A percentile compares a stretch with the other conserved stretches of the same genome.
phyloP scores from a whole-genome alignment of 1,140 invertebrate species.

The Euwallacea similis region DNA sequence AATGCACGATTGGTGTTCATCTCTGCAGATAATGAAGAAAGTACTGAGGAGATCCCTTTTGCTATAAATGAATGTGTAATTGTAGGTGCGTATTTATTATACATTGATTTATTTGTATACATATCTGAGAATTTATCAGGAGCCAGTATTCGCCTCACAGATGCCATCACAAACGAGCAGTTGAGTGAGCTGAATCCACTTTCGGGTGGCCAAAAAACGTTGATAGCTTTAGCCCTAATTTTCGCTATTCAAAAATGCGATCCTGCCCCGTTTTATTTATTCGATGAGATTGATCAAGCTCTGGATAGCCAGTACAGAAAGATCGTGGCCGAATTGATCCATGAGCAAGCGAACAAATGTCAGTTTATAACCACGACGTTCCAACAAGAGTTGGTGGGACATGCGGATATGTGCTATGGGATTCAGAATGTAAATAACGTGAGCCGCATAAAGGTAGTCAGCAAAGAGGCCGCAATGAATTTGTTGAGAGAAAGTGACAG shows the following conservation, averaged over 20 bases:
- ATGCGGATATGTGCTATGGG: conserved; percentile 99
- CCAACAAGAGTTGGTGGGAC: conserved; percentile 93
- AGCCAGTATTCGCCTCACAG: conserved; percentile 73
- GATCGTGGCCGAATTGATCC: conserved; percentile 98
- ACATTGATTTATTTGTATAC: neutral
- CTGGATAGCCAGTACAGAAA: conserved; percentile 96
- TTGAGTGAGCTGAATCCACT: conserved; percentile 99
- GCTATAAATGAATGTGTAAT: conserved; percentile 37
- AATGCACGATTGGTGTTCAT: conserved; percentile 90
- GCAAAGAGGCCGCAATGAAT: conserved; percentile 91
- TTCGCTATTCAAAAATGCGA: conserved; percentile 99
- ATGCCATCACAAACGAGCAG: conserved; percentile 87
- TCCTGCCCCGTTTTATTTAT: conserved; percentile 98
- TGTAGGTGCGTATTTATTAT: conserved; percentile 18
- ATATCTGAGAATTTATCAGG: conserved; percentile 19
- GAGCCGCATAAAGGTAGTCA: conserved; percentile 87
- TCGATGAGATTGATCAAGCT: conserved; percentile 99
- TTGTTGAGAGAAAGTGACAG: conserved; percentile 85
- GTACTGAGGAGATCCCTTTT: conserved; percentile 44
- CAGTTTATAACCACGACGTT: conserved; percentile 99
- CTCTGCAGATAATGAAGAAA: conserved; percentile 71
- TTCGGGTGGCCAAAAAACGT: conserved; percentile 97
- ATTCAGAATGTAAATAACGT: conserved; percentile 99
- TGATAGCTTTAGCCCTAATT: conserved; percentile 95
- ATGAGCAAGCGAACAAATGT: conserved; percentile 90